A percentile compares a stretch with the other conserved stretches of the same genome.
phyloP scores from a whole-genome alignment of 2,797 vertebrate genomes.

The Chanos chanos region DNA sequence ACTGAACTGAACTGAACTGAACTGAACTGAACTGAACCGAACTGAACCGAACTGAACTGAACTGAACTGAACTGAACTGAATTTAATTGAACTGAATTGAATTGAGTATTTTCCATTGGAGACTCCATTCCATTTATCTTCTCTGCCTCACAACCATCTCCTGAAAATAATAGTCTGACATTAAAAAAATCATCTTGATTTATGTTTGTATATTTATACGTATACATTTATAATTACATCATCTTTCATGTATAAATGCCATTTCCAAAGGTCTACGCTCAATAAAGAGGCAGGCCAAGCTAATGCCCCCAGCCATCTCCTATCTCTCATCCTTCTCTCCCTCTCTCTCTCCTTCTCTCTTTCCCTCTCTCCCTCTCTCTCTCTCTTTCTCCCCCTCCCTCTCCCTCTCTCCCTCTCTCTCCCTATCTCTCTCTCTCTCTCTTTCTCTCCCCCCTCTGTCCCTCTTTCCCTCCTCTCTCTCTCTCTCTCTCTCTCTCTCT shows the following conservation, averaged over 20 bases:
- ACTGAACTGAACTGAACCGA: too few relatives aligned
- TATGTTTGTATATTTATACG: too few relatives aligned
- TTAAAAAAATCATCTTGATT: too few relatives aligned
- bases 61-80: too few relatives aligned
- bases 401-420: conserved; percentile 38
- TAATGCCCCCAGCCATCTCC: conserved; percentile 43
- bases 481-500: not conserved
- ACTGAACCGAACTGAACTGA: too few relatives aligned
- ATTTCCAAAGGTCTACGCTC: conserved; percentile 49
- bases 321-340: conserved; percentile 3
- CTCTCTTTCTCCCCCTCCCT: not conserved
- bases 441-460: conserved; percentile 19
- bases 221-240: too few relatives aligned
- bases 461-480: conserved; percentile 2
- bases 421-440: conserved; percentile 17
- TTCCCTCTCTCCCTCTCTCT: not conserved
- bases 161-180: too few relatives aligned
- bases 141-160: conserved; percentile 26
- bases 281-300: conserved; percentile 74
- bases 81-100: too few relatives aligned
- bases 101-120: too few relatives aligned
- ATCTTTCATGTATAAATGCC: conserved; percentile 29
- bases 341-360: conserved; percentile 34
- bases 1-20: too few relatives aligned
- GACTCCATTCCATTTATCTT: not conserved